These are phyloP conservation scores for Tachina grossa DNA, from an alignment of 2,888 invertebrate species.

Conservation along the genomic window DNA sequence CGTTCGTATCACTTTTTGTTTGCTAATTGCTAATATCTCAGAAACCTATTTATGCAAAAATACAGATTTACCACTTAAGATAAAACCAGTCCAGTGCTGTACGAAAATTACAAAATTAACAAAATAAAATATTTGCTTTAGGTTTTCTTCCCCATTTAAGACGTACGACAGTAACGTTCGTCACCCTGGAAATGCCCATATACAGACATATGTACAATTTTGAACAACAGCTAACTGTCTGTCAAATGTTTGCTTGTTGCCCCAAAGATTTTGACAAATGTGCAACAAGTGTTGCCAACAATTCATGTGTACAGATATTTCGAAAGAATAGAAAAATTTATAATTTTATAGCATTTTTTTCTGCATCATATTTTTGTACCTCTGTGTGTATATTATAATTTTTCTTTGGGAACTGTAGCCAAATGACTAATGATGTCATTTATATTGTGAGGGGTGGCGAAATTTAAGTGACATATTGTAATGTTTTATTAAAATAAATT, in stretches of 20 bases:
- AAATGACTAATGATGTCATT: slow-evolving; percentile 35
- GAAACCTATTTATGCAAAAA: no score
- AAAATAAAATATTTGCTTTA: no score
- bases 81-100: no score
- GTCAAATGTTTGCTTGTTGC: slow-evolving; percentile 44
- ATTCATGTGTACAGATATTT: slow-evolving; percentile 40
- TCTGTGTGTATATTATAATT: not conserved
- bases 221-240: slow-evolving; percentile 34
- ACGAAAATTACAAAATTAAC: no score
- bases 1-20: no score
- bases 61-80: no score
- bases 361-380: not conserved
- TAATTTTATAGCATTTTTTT: slow-evolving; percentile 18
- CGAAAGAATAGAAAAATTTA: slow-evolving; percentile 7
- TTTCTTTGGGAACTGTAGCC: slow-evolving; percentile 4
- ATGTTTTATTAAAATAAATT: no score
- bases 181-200: no score
- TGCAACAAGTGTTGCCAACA: slow-evolving; percentile 68
- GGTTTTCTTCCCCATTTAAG: no score
- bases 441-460: not conserved
- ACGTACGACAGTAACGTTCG: no score
- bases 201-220: not conserved
- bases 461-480: no score
- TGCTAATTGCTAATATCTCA: no score
- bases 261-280: slow-evolving; percentile 65